Conservation (phyloP, 2,888 invertebrate species). For the Reticulitermes lucifugus region DNA sequence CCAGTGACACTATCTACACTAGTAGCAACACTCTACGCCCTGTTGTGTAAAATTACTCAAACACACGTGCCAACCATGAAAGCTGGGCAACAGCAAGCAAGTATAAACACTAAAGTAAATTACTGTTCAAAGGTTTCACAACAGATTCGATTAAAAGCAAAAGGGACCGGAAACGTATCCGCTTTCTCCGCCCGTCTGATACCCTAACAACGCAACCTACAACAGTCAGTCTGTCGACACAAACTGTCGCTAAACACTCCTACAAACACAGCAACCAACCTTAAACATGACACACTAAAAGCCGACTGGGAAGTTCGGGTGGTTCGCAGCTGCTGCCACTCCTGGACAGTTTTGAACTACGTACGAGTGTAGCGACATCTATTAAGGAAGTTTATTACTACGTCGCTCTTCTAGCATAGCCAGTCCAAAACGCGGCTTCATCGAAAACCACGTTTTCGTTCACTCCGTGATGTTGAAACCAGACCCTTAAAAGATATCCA, state of each 20-base stretch:
- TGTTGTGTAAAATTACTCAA: neutral
- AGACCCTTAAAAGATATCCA: no score
- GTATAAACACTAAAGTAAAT: neutral
- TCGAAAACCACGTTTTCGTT: no score
- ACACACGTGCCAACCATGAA: neutral
- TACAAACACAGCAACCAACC: neutral
- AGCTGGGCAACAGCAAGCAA: neutral
- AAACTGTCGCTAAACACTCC: neutral
- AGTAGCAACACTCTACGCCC: neutral
- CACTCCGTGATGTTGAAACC: no score
- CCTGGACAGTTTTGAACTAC: neutral
- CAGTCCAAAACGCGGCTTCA: neutral
- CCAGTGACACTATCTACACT: neutral
- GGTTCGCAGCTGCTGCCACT: slow-evolving; percentile 5
- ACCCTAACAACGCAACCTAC: neutral
- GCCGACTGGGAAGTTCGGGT: slow-evolving; percentile 7
- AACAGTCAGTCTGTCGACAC: neutral
- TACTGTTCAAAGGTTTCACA: neutral
- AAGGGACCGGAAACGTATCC: neutral
- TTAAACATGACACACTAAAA: slow-evolving; percentile 48
- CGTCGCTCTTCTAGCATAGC: neutral
- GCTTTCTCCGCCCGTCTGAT: neutral
- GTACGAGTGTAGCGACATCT: neutral
- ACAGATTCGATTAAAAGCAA: neutral
- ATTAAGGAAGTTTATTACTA: neutral